These are phyloP conservation scores for Cantharis rustica DNA, from an alignment of 2,888 invertebrate genomes.

Conservation along the genomic window DNA sequence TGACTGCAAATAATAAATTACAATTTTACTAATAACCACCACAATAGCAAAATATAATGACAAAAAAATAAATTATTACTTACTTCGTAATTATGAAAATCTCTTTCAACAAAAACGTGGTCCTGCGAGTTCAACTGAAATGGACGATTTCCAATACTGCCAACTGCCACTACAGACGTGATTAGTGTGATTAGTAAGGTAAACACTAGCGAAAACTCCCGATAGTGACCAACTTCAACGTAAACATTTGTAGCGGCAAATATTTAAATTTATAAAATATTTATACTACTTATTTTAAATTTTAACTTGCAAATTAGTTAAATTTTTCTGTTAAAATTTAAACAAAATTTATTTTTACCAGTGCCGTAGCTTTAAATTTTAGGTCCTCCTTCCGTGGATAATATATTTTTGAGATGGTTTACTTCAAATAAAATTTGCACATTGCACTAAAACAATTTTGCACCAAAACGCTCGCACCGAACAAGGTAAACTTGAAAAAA, in stretches of 20 bases:
- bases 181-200: too few relatives aligned
- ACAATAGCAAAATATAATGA: not conserved
- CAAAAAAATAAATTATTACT: not conserved
- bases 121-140: conserved; percentile 6
- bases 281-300: too few relatives aligned
- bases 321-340: too few relatives aligned
- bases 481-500: too few relatives aligned
- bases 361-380: too few relatives aligned
- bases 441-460: too few relatives aligned
- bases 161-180: not conserved
- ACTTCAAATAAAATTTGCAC: too few relatives aligned
- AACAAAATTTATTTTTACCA: too few relatives aligned
- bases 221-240: not conserved
- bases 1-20: conserved; percentile 41
- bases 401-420: too few relatives aligned
- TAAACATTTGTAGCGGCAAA: not conserved
- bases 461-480: too few relatives aligned
- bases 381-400: too few relatives aligned
- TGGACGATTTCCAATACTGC: not conserved
- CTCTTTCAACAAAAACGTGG: conserved; percentile 36
- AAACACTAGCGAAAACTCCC: not conserved
- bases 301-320: too few relatives aligned
- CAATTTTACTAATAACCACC: not conserved
- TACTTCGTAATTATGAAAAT: conserved; percentile 9
- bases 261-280: not conserved